phyloP scores from a whole-genome alignment of 2,888 invertebrate species.

The Caenorhabditis sp. region DNA sequence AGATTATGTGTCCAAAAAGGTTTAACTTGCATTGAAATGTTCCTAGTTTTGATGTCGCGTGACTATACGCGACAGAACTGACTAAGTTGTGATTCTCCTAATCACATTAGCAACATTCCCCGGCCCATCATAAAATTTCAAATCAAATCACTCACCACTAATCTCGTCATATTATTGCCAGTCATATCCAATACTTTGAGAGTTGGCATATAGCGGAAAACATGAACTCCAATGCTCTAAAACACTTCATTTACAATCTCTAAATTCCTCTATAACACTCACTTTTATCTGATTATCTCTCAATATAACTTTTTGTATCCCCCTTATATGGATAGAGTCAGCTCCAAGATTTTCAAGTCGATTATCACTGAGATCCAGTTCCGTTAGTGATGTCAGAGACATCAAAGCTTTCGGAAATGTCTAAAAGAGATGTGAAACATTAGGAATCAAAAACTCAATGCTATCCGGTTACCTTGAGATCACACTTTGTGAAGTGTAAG shows the following conservation, averaged over 20 bases:
- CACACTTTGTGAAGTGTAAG: constrained; percentile 37
- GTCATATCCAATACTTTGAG: constrained; percentile 61
- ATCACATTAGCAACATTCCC: no score
- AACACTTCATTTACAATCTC: constrained; percentile 4
- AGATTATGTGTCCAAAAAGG: no score
- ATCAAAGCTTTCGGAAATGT: constrained; percentile 49
- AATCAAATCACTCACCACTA: constrained; percentile 65
- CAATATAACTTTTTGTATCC: constrained; percentile 45
- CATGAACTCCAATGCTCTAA: constrained; percentile 65
- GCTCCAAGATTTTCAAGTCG: constrained; percentile 50
- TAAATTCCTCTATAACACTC: neutral
- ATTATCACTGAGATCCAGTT: constrained; percentile 63
- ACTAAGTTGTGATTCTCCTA: no score
- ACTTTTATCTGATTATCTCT: constrained; percentile 48
- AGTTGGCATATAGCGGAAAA: constrained; percentile 67
- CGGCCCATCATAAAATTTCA: no score
- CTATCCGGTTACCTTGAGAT: constrained; percentile 22
- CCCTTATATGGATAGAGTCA: constrained; percentile 64
- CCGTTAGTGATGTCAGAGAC: constrained; percentile 54
- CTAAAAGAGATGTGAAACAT: constrained; percentile 18
- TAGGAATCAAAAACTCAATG: constrained; percentile 29
- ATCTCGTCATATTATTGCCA: constrained; percentile 52
- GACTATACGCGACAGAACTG: no score
- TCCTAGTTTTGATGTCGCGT: no score
- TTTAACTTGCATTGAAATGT: no score